Conservation (phyloP, 2,888 invertebrate genomes). For the Metallyticus violacea region DNA sequence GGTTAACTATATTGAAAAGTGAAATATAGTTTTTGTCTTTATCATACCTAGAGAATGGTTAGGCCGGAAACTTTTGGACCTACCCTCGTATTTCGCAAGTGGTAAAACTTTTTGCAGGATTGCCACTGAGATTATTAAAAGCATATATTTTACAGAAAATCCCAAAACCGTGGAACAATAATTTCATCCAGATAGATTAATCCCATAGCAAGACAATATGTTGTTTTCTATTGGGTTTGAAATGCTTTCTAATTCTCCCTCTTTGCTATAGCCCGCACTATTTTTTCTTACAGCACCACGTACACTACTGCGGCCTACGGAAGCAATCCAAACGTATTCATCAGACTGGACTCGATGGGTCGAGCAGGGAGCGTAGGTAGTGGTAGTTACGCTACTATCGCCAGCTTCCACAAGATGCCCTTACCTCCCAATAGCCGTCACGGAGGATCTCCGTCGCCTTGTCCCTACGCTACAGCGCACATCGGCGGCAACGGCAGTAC, state of each 20-base stretch:
- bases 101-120: no score
- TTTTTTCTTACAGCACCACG: conserved; percentile 58
- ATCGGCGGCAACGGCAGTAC: conserved; percentile 32
- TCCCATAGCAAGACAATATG: no score
- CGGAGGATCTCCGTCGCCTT: conserved; percentile 57
- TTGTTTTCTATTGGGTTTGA: no score
- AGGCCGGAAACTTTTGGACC: no score
- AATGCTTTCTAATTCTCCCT: background rate
- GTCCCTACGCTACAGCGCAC: conserved; percentile 64
- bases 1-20: no score
- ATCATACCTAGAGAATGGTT: no score
- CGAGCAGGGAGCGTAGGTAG: conserved; percentile 69
- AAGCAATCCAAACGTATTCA: conserved; percentile 73
- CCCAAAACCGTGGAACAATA: no score
- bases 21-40: no score
- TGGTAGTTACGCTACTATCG: conserved; percentile 80
- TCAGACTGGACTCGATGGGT: conserved; percentile 68
- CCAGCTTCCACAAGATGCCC: conserved; percentile 74
- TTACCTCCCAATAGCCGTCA: conserved; percentile 44
- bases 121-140: no score
- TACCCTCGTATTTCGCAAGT: no score
- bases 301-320: conserved; percentile 75
- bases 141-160: no score
- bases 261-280: background rate
- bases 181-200: no score